Base-by-base conservation (phyloP, 2,888 invertebrate species). In the Spicauda simplicius region DNA sequence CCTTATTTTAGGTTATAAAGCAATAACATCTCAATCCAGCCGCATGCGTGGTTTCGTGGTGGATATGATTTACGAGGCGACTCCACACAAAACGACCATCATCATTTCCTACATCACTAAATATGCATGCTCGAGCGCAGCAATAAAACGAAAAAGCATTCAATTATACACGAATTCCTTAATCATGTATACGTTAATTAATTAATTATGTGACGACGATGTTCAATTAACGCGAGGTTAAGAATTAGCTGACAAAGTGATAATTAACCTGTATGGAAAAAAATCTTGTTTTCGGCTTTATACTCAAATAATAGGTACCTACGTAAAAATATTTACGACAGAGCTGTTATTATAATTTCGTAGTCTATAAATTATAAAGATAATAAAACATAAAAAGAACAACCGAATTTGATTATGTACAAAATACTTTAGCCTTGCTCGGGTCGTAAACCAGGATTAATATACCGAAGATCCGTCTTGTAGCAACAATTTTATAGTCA, bases 201-300 rank as follows among this genome's bases (percentile, higher is more conserved):
- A 90, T 90, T 89, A 88, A 90, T 88, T 84, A 88, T 77, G 84
- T 86, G 85, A 81, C 82, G 81, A 87, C 82, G 83, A 80, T 83
- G 81, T 86, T 88, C 81, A 86, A 88, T 90, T 87, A 89, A 85
- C 81, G 81, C 80, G 80, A 84, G 80, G 80, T 83, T 83, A 83
- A 85, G 85, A 88, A 88, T 86, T 84, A 86, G 81, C 84, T 86
- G 86, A 85, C 85, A 86, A 79, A 80, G 74, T 76, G 78, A 81
- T 82, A 83, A 86, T 88, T 80, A 87, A 87, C 87, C 86, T 85
- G 78, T 80, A 84, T 84, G 48, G 76, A 67, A 67, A 74, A 70
- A 78, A 77, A 25, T 77, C 77, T 74, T 66, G 73, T 73, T 73
- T 73, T 71, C 73, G 73, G 71, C 72, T 73, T 72, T 74, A 60